Evolutionary conservation across 2,888 invertebrate genomes (phyloP), one percentile per base, ranked within the genome.

Genomic region (Sisyra nigra): DNA sequence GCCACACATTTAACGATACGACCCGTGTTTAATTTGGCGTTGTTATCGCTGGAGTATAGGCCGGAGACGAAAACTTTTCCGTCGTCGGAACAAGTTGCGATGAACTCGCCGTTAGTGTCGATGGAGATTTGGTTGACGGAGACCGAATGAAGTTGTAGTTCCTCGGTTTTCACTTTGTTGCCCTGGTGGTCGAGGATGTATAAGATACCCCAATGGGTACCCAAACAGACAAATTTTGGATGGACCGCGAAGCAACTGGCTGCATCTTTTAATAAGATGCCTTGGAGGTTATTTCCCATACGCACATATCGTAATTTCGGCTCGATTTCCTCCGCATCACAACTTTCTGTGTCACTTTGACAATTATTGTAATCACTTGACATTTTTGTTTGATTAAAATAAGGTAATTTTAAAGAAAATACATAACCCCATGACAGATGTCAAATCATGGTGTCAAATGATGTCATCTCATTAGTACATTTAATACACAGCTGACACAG

Each of bases 121-220:
- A 98, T 87, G 36, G 91, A 89, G 50, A 98, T 88, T 57, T 85
- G 86, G 64, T 96, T 94, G 0, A 98, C 91, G 8, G 92, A 84
- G 2, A 92, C 84, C 1, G 85, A 75, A 55, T 96, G 94, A 19
- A 80, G 74, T 52, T 76, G 76, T 33, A 85, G 65, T 52, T 79
- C 80, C 53, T 79, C 80, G 41, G 74, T 76, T 50, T 72, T 67
- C 19, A 78, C 73, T 41, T 76, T 76, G 60, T 94, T 89, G 0
- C 94, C 96, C 57, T 87, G 82, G 61, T 93, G 93, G 60, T 96
- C 94, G 44, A 96, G 61, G 45, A 96, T 67, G 57, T 92, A 83
- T 44, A 96, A 80, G 48, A 77, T 74, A 2, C 96, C 96, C 80
- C 85, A 87, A 57, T 87, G 84, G 10, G 92, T 91, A 18, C 94